Conservation (phyloP, 2,113 vertebrate species). For the Neogale vison region DNA sequence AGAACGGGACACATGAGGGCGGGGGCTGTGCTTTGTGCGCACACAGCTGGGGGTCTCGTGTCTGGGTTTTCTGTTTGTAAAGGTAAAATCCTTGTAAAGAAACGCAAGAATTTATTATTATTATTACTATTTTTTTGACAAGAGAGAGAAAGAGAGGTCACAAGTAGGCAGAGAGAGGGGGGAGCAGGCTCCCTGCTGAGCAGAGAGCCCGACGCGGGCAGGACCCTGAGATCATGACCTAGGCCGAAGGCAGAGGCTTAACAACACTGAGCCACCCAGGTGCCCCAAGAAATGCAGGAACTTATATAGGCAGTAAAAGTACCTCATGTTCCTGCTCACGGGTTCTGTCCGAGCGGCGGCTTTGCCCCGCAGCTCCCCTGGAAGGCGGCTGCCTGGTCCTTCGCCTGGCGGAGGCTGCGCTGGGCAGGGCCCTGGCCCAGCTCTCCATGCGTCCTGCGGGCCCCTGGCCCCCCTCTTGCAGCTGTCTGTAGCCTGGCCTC, state of each 20-base stretch:
- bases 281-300: not conserved
- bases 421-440: not conserved
- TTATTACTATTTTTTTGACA: too few species aligned
- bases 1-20: fast-evolving
- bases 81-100: not conserved
- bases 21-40: not conserved
- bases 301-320: not conserved
- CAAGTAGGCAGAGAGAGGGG: too few species aligned
- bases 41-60: not conserved
- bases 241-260: too few species aligned
- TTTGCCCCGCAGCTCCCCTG: not conserved
- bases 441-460: not conserved
- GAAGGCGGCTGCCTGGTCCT: not conserved
- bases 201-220: too few species aligned
- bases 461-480: fast-evolving
- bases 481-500: not conserved
- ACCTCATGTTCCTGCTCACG: not conserved
- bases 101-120: too few species aligned
- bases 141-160: too few species aligned
- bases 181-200: too few species aligned
- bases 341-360: not conserved
- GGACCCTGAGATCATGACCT: too few species aligned
- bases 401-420: not conserved
- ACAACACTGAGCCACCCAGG: too few species aligned
- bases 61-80: not conserved